These are phyloP conservation scores for Pangasius macronema DNA, from an alignment of 2,797 vertebrate species.

Conservation along the genomic window DNA sequence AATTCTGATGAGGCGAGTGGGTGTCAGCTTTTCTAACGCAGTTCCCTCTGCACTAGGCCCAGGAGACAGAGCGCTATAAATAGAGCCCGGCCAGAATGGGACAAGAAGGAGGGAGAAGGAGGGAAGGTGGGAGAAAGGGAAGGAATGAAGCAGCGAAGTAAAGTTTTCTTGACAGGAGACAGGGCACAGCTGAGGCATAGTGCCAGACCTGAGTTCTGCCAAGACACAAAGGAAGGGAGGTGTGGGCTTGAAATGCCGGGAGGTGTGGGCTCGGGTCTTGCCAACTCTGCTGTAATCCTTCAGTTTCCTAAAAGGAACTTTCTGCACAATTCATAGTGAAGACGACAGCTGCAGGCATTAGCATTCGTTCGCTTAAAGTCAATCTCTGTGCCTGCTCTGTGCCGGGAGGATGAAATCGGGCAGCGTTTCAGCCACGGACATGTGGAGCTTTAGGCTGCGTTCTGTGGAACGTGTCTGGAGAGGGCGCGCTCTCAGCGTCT, in stretches of 20 bases:
- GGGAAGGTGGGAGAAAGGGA: constrained; percentile 8
- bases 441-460: neutral
- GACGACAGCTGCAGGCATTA: constrained; percentile 28
- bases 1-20: constrained; percentile 34
- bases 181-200: constrained; percentile 29
- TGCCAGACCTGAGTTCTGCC: constrained; percentile 38
- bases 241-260: neutral
- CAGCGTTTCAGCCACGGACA: neutral
- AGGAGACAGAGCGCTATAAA: constrained; percentile 49
- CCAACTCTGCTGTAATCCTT: constrained; percentile 25
- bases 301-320: constrained; percentile 20
- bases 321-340: constrained; percentile 13
- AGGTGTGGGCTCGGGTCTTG: constrained; percentile 6
- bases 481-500: constrained; percentile 16
- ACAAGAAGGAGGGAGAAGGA: neutral
- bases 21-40: constrained; percentile 38
- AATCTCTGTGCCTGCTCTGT: constrained; percentile 14
- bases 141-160: constrained; percentile 4
- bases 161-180: constrained; percentile 45
- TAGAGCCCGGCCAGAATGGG: constrained; percentile 35
- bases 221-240: constrained; percentile 17
- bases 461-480: constrained; percentile 8
- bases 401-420: constrained; percentile 5
- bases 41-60: constrained; percentile 36
- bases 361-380: neutral